phyloP scores from a whole-genome alignment of 1,140 invertebrate genomes.

The Ditylenchus dipsaci region DNA sequence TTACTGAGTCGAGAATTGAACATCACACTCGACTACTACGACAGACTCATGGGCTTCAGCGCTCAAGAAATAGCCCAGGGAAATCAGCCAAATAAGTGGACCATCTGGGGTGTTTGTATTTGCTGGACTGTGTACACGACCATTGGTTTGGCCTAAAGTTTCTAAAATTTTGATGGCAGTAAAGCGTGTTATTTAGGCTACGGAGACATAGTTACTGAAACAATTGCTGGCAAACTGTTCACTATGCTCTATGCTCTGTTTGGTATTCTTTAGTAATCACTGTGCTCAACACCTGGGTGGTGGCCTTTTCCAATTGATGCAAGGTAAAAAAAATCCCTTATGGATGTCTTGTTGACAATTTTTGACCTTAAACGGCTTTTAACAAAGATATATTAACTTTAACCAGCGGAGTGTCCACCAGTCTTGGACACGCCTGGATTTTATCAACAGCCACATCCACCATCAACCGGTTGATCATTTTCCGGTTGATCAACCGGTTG shows the following conservation, averaged over 20 bases:
- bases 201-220: conserved; percentile 89
- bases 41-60: conserved; percentile 23
- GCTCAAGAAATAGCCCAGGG: not conserved
- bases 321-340: conserved; percentile 53
- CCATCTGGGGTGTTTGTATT: conserved; percentile 42
- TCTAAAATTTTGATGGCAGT: not conserved
- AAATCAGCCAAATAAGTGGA: conserved; percentile 19
- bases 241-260: conserved; percentile 92
- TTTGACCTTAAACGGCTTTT: no score
- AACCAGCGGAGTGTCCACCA: no score
- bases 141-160: conserved; percentile 40
- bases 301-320: conserved; percentile 86
- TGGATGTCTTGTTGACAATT: not conserved
- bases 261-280: conserved; percentile 86
- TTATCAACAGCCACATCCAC: no score
- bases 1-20: conserved; percentile 19
- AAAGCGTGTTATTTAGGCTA: conserved; percentile 63
- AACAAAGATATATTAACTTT: no score
- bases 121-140: conserved; percentile 51
- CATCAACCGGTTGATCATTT: no score
- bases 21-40: conserved; percentile 28
- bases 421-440: no score
- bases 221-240: conserved; percentile 80
- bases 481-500: no score
- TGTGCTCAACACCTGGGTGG: conserved; percentile 89